Evolutionary conservation across 2,797 vertebrate species (phyloP).

Genomic region (Oryzias dopingdopingensis): DNA sequence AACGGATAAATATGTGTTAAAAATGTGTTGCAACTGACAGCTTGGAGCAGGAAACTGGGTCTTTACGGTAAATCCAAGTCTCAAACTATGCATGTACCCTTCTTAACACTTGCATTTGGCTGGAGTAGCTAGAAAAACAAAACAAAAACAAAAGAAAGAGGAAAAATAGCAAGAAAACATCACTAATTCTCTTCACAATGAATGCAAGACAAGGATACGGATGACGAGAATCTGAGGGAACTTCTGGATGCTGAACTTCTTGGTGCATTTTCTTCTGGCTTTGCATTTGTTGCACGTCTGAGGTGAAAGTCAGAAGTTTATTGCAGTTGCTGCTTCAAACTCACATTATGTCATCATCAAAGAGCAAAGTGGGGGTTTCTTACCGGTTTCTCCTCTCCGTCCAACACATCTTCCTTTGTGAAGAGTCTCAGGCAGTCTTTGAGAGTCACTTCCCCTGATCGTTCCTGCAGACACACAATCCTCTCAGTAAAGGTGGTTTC

Average conservation of each 20-base stretch:
- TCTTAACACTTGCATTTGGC: too few relatives aligned
- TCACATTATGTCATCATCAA: background rate
- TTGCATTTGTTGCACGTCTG: conserved; percentile 93
- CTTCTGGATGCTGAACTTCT: conserved; percentile 95
- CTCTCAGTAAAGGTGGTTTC: too few relatives aligned
- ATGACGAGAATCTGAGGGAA: conserved; percentile 96
- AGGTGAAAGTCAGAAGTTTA: conserved; percentile 15
- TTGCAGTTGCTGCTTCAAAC: conserved; percentile 1
- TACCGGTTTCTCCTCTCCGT: conserved; percentile 94
- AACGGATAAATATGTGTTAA: too few relatives aligned
- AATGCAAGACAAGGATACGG: conserved; percentile 86
- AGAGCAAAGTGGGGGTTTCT: conserved; percentile 4
- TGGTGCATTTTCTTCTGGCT: conserved; percentile 89
- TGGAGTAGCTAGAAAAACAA: too few relatives aligned
- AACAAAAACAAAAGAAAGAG: too few relatives aligned
- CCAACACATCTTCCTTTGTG: conserved; percentile 92
- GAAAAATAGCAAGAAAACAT: too few relatives aligned
- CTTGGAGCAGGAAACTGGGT: too few relatives aligned
- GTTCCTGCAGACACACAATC: conserved; percentile 68
- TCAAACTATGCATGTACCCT: too few relatives aligned
- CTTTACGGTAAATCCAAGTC: too few relatives aligned
- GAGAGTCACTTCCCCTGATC: conserved; percentile 85
- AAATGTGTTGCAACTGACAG: too few relatives aligned
- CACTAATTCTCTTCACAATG: background rate
- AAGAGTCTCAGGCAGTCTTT: conserved; percentile 93